phyloP scores from a whole-genome alignment of 2,888 invertebrate species.

The Lasius fuliginosus region DNA sequence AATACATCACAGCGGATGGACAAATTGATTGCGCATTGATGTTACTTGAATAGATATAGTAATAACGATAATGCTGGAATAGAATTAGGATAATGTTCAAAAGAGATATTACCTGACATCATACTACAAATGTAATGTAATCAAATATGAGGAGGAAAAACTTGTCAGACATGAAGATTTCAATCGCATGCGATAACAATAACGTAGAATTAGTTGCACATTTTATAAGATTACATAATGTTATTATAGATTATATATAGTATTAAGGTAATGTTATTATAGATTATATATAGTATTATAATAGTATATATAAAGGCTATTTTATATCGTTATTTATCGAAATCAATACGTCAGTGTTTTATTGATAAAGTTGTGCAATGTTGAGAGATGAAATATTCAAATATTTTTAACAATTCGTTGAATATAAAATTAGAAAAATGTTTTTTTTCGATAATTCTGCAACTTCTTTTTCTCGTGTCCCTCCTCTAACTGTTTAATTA shows the following conservation, averaged over 20 bases:
- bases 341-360: not conserved
- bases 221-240: slow-evolving; percentile 15
- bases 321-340: not conserved
- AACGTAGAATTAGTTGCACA: not conserved
- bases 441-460: not conserved
- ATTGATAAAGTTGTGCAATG: not conserved
- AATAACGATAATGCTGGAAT: not conserved
- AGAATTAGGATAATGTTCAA: not conserved
- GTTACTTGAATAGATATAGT: not conserved
- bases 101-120: not conserved
- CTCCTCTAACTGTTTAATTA: not conserved
- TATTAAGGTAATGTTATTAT: not conserved
- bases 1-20: not conserved
- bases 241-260: no score
- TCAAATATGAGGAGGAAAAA: not conserved
- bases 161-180: not conserved
- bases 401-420: not conserved
- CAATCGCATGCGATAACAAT: not conserved
- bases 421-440: not conserved
- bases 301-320: not conserved
- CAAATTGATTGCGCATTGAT: not conserved
- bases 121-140: not conserved
- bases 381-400: not conserved
- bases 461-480: not conserved
- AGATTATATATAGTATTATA: not conserved